These are phyloP conservation scores for Coboldia fuscipes DNA, from an alignment of 1,140 invertebrate species.

Conservation along the genomic window DNA sequence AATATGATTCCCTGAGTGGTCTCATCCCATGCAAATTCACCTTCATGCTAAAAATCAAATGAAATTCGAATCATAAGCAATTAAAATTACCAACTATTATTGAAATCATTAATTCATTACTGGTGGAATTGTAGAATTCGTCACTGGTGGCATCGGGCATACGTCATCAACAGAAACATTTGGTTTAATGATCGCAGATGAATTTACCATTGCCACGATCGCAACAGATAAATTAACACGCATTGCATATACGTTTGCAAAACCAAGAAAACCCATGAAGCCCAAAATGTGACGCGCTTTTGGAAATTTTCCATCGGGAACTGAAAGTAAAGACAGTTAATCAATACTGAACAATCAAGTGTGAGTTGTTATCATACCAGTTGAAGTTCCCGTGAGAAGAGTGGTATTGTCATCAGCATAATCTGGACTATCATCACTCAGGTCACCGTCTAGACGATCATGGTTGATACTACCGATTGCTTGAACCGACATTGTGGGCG, in stretches of 20 bases:
- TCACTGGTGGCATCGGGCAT: constrained; percentile 26
- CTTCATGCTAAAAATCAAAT: constrained; percentile 27
- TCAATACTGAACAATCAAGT: no score
- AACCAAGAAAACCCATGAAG: constrained; percentile 55
- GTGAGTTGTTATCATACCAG: no score
- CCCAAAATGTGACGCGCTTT: constrained; percentile 55
- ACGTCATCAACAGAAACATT: constrained; percentile 32
- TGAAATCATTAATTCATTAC: constrained; percentile 23
- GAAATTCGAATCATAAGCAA: constrained; percentile 6
- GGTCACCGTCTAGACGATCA: no score
- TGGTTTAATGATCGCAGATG: constrained; percentile 34
- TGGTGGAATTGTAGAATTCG: constrained; percentile 29
- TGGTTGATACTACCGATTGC: no score
- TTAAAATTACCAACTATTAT: neutral
- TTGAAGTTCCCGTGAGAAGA: no score
- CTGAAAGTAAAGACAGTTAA: no score
- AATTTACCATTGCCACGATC: constrained; percentile 84
- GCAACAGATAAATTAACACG: constrained; percentile 82
- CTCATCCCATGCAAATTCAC: constrained; percentile 59
- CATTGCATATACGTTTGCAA: constrained; percentile 75
- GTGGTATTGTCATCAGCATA: no score
- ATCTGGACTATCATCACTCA: no score
- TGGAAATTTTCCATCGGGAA: constrained; percentile 7
- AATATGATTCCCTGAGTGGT: constrained; percentile 58
- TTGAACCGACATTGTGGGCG: no score